Evolutionary conservation across 2,888 invertebrate genomes (phyloP).

Genomic region (Ctenicera cuprea): DNA sequence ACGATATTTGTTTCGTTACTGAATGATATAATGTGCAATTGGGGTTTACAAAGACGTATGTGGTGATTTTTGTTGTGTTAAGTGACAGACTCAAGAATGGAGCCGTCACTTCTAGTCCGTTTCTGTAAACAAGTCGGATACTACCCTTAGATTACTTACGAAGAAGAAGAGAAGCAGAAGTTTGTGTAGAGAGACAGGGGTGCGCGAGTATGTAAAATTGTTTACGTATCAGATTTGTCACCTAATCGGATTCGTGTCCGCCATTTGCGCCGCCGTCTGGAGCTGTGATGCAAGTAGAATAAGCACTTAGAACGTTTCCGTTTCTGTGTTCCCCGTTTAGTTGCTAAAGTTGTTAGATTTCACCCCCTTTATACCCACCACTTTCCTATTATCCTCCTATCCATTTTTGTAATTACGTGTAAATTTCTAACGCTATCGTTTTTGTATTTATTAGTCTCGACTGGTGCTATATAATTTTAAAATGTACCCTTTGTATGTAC

Average conservation of each 20-base stretch:
- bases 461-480: constrained; percentile 72
- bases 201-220: constrained; percentile 42
- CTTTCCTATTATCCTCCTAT: constrained; percentile 40
- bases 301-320: constrained; percentile 62
- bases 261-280: constrained; percentile 64
- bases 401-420: constrained; percentile 65
- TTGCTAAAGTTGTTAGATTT: constrained; percentile 65
- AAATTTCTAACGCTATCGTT: constrained; percentile 62
- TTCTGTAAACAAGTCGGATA: constrained; percentile 41
- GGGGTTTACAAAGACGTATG: constrained; percentile 18
- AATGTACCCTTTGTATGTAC: constrained; percentile 68
- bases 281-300: constrained; percentile 66
- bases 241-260: constrained; percentile 55
- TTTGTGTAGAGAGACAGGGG: constrained; percentile 34
- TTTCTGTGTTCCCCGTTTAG: constrained; percentile 58
- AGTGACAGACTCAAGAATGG: constrained; percentile 38
- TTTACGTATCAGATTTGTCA: constrained; percentile 50
- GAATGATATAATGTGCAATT: constrained; percentile 41
- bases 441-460: constrained; percentile 70
- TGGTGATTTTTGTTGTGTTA: constrained; percentile 36
- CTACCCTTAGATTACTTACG: constrained; percentile 18
- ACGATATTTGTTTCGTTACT: constrained; percentile 31
- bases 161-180: constrained; percentile 4
- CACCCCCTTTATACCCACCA: constrained; percentile 41
- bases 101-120: constrained; percentile 53